A percentile compares a stretch with the other conserved stretches of the same genome.
These are phyloP conservation scores for Nephotettix cincticeps DNA, from an alignment of 1,140 invertebrate genomes.

Conservation along the genomic window DNA sequence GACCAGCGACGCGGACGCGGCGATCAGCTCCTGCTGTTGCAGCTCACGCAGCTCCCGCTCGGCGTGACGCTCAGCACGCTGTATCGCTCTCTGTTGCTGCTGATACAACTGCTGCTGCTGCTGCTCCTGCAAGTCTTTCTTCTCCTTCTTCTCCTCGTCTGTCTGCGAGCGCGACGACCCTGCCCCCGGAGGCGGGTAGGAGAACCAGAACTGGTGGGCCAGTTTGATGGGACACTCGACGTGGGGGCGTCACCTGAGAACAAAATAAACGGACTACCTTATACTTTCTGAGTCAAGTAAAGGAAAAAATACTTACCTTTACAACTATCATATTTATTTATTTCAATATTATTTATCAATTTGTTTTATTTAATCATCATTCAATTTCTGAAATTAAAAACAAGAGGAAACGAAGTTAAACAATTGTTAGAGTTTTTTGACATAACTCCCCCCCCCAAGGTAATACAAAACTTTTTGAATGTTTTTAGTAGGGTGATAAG, in stretches of 20 bases:
- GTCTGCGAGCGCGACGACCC: constrained; percentile 39
- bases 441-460: too few species aligned
- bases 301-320: too few species aligned
- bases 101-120: constrained; percentile 22
- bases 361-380: too few species aligned
- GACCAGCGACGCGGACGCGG: constrained; percentile 26
- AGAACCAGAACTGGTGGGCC: constrained; percentile 45
- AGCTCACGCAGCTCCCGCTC: constrained; percentile 25
- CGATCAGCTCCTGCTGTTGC: constrained; percentile 17
- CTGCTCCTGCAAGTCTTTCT: constrained; percentile 14
- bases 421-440: too few species aligned
- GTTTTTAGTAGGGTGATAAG: too few species aligned
- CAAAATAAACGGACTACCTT: too few species aligned
- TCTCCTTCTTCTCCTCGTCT: constrained; percentile 44
- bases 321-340: too few species aligned
- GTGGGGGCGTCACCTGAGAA: not conserved
- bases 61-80: constrained; percentile 15
- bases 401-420: too few species aligned
- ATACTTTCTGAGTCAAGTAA: too few species aligned
- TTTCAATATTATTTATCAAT: too few species aligned
- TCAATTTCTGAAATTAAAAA: too few species aligned
- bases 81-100: not conserved
- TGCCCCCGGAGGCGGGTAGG: constrained; percentile 41
- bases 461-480: too few species aligned
- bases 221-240: constrained; percentile 35